A percentile compares a stretch with the other conserved stretches of the same genome.
Evolutionary conservation across 2,888 invertebrate species (phyloP).

Genomic region (Apamea sordens): DNA sequence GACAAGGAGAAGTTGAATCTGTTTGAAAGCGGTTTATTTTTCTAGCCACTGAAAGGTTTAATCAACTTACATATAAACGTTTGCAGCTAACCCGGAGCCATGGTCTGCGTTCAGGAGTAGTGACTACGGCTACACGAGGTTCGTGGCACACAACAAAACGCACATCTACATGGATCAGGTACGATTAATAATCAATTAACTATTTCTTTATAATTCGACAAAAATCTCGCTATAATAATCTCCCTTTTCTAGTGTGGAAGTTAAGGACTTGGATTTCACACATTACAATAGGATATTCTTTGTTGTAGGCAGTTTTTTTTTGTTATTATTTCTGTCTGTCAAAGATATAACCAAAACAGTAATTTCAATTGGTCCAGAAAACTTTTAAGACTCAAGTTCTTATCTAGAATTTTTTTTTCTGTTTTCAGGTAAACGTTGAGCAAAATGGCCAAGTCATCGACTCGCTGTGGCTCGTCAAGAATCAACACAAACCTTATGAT

Average conservation of each 20-base stretch:
- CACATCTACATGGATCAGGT: slow-evolving; percentile 97
- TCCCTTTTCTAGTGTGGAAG: not conserved
- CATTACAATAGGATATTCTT: too few species aligned
- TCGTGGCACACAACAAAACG: slow-evolving; percentile 94
- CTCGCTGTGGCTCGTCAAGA: slow-evolving; percentile 90
- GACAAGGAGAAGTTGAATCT: not conserved
- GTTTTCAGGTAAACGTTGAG: slow-evolving; percentile 92
- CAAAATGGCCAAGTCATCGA: slow-evolving; percentile 92
- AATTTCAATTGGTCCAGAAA: not conserved
- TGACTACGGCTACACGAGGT: slow-evolving; percentile 98
- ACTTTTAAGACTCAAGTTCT: not conserved
- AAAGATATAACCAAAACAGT: not conserved
- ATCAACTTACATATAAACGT: not conserved
- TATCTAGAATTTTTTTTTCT: not conserved
- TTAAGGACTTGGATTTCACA: not conserved
- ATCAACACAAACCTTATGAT: slow-evolving; percentile 77
- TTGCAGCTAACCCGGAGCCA: slow-evolving; percentile 90
- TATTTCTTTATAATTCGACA: not conserved
- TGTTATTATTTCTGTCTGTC: not conserved
- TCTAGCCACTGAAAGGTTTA: not conserved
- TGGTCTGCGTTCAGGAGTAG: slow-evolving; percentile 92
- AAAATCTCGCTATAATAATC: not conserved
- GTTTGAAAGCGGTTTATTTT: not conserved
- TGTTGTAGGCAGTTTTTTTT: not conserved
- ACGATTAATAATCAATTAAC: not conserved